Base-by-base conservation (phyloP, 2,113 vertebrate species). In the Danionella cerebrum region DNA sequence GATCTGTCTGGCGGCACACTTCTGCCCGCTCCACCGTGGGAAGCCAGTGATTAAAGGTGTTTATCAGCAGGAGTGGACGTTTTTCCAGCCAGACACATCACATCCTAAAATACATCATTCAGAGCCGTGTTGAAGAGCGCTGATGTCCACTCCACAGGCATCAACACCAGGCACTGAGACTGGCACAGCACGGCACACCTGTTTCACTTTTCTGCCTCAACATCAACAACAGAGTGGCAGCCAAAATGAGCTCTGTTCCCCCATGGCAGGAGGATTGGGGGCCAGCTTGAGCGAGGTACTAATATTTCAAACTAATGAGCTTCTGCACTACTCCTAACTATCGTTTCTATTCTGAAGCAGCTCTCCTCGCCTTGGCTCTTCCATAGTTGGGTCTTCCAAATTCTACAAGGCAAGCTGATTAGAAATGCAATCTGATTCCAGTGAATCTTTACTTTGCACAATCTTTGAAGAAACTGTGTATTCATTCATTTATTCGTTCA, bases 121-220 rank as follows among this genome's bases (percentile, higher is more conserved):
- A 60, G 24, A 31, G 24, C 38, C 38, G 39, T 36, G 13, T 47
- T 25, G 41, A 31, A 12, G 45, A 57, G 52, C 18, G 39, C 38
- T 29, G 48, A 25, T 65, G 22, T 71, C 50, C 53, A 77, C 75
- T 8, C 80, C 50, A 45, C 63, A 71, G 72, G 78, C 72, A 69
- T 67, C 24, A 55, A 71, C 75, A 71, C 58, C 76, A 70, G 69
- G 63, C 67, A 71, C 54, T 62, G 42, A 58, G 53, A 53, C 63
- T 41, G 76, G 60, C 67, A 79, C 45, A 19, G 77, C 68, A 77
- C 80, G 74, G 76, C 78, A 80, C 79, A 82, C 79, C 79, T 80
- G 80, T 80, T 84, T 79, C 74, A 63, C 35, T 65, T 21, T 59
- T 41, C 8, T 19, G 50, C 60, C n/a, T 52, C 16, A 50, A 66